These are phyloP conservation scores for Saguinus imperator DNA, from an alignment of 2,113 vertebrate genomes.

Conservation along the genomic window DNA sequence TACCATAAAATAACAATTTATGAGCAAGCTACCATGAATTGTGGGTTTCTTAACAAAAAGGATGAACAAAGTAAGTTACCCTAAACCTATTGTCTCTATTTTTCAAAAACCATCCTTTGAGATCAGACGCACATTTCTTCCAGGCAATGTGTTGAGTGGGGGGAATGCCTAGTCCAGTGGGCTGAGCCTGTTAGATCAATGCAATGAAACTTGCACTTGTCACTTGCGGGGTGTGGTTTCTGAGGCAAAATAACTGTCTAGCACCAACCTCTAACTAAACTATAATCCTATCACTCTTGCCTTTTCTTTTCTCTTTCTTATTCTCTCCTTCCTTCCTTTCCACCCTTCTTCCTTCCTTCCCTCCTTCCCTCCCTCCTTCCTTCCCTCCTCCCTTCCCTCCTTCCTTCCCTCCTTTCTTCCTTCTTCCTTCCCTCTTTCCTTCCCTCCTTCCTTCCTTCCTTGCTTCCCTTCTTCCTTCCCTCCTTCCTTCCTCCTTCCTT, in stretches of 20 bases:
- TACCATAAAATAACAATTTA: background rate
- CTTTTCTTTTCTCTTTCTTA: background rate
- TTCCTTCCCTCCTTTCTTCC: too few species aligned
- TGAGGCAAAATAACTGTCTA: background rate
- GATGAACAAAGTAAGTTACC: background rate
- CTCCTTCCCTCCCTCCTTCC: too few species aligned
- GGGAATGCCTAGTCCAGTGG: background rate
- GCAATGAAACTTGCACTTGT: background rate
- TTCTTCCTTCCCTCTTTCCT: too few species aligned
- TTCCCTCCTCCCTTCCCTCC: too few species aligned
- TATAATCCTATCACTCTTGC: background rate
- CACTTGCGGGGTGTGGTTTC: background rate
- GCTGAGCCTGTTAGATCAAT: background rate
- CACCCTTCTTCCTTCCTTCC: too few species aligned
- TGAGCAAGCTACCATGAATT: background rate
- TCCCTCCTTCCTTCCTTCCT: too few species aligned
- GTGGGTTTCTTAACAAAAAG: slow-evolving; percentile 5
- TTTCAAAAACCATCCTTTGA: background rate
- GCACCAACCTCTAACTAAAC: background rate
- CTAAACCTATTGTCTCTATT: slow-evolving; percentile 1
- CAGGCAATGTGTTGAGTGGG: background rate
- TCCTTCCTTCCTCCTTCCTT: too few species aligned
- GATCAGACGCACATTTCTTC: background rate
- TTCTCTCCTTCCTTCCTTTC: background rate
- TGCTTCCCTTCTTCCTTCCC: too few species aligned